Conservation (phyloP, 2,888 invertebrate genomes). For the Orgyia antiqua region DNA sequence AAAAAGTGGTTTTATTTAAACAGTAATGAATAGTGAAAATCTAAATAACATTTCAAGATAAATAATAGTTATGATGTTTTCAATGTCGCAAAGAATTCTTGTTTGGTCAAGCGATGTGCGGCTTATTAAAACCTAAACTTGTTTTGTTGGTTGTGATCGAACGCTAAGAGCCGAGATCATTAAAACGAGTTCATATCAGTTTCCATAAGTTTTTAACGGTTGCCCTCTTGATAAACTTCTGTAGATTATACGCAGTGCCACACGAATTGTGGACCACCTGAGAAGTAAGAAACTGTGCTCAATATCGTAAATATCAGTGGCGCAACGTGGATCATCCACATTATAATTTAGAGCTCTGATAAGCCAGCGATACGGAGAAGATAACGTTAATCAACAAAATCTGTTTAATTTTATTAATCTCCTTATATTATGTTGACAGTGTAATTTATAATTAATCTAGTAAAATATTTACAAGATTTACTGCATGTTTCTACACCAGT, state of each 20-base stretch:
- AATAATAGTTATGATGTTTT: no score
- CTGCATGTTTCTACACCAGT: no score
- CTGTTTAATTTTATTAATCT: constrained; percentile 45
- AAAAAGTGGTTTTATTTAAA: no score
- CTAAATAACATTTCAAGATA: no score
- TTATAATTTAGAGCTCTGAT: constrained; percentile 48
- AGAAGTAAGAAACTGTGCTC: constrained; percentile 34
- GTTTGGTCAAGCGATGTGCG: no score
- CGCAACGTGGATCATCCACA: constrained; percentile 60
- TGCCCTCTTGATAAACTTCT: constrained; percentile 56
- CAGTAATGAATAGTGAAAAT: no score
- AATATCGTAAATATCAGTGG: constrained; percentile 62
- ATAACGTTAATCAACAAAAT: constrained; percentile 32
- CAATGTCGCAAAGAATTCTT: no score
- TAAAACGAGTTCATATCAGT: constrained; percentile 41
- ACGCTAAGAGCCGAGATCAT: constrained; percentile 30
- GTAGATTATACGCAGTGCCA: constrained; percentile 41
- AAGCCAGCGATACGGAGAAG: constrained; percentile 36
- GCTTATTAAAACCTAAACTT: no score
- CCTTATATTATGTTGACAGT: constrained; percentile 9
- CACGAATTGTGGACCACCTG: constrained; percentile 58
- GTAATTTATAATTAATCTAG: constrained; percentile 16
- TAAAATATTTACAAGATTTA: constrained; percentile 14
- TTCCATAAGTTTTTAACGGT: constrained; percentile 47
- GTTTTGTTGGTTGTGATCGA: constrained; percentile 10